phyloP scores from a whole-genome alignment of 2,797 vertebrate genomes.

The Serranus cabrilla region DNA sequence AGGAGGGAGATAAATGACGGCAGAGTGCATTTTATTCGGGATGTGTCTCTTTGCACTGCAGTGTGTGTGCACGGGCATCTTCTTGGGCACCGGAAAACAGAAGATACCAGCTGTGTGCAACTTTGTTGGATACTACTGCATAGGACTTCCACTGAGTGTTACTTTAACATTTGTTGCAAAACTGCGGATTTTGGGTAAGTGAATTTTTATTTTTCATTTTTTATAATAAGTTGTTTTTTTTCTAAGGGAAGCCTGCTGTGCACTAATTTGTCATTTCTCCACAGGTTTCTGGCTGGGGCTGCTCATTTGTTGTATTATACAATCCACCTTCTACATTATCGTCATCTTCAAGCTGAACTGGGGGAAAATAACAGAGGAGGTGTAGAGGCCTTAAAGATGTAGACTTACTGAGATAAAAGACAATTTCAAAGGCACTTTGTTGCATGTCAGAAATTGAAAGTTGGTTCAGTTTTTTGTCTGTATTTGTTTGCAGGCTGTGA shows the following conservation, averaged over 20 bases:
- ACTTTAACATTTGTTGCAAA: constrained; percentile 89
- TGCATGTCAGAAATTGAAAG: not conserved
- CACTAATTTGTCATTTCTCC: not conserved
- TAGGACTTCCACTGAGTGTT: constrained; percentile 89
- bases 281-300: constrained; percentile 94
- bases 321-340: constrained; percentile 87
- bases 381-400: constrained; percentile 4
- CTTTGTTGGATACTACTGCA: constrained; percentile 89
- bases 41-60: constrained; percentile 55
- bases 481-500: constrained; percentile 69
- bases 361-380: constrained; percentile 83
- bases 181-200: constrained; percentile 89
- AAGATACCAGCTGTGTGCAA: constrained; percentile 93
- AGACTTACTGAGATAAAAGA: not conserved
- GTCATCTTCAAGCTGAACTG: constrained; percentile 89
- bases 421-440: not conserved
- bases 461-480: not conserved
- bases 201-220: not conserved
- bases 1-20: too few relatives aligned
- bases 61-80: constrained; percentile 90
- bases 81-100: constrained; percentile 92
- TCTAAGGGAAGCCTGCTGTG: constrained; percentile 1
- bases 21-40: not conserved
- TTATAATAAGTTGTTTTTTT: not conserved
- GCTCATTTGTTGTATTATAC: constrained; percentile 84